These are phyloP conservation scores for Polia nebulosa DNA, from an alignment of 2,888 invertebrate genomes.

Conservation along the genomic window DNA sequence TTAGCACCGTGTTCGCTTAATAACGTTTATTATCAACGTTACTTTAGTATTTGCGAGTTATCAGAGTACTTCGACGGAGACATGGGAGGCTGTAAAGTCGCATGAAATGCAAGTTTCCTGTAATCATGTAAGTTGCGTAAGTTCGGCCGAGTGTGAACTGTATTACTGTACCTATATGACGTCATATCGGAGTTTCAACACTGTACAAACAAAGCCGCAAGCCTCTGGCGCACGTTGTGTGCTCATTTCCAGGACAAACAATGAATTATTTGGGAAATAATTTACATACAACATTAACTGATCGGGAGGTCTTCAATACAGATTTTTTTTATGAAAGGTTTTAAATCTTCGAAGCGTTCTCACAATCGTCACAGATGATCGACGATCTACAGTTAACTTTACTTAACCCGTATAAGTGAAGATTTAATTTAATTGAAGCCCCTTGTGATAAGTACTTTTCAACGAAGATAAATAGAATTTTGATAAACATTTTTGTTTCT, in stretches of 20 bases:
- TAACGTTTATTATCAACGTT: constrained; percentile 46
- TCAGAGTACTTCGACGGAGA: constrained; percentile 18
- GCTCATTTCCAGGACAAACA: constrained; percentile 84
- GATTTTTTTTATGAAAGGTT: constrained; percentile 55
- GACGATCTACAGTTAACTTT: constrained; percentile 56
- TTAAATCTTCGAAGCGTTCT: constrained; percentile 40
- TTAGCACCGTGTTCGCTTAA: constrained; percentile 46
- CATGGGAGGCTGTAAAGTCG: constrained; percentile 48
- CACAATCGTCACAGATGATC: constrained; percentile 49
- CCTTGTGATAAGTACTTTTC: constrained; percentile 70
- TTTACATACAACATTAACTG: constrained; percentile 67
- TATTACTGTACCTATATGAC: constrained; percentile 74
- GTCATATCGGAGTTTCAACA: constrained; percentile 84
- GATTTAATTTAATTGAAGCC: constrained; percentile 83
- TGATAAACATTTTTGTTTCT: constrained; percentile 70
- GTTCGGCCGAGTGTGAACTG: constrained; percentile 68
- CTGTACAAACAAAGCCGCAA: constrained; percentile 82
- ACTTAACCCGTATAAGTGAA: constrained; percentile 75
- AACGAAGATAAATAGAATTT: constrained; percentile 86
- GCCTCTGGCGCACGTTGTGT: constrained; percentile 76
- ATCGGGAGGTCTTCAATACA: constrained; percentile 63
- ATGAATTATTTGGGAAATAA: constrained; percentile 75
- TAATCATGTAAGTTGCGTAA: constrained; percentile 74
- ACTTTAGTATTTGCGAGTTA: constrained; percentile 40
- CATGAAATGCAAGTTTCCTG: constrained; percentile 60